Conservation (phyloP, 1,140 invertebrate genomes). For the Ips nitidus region DNA sequence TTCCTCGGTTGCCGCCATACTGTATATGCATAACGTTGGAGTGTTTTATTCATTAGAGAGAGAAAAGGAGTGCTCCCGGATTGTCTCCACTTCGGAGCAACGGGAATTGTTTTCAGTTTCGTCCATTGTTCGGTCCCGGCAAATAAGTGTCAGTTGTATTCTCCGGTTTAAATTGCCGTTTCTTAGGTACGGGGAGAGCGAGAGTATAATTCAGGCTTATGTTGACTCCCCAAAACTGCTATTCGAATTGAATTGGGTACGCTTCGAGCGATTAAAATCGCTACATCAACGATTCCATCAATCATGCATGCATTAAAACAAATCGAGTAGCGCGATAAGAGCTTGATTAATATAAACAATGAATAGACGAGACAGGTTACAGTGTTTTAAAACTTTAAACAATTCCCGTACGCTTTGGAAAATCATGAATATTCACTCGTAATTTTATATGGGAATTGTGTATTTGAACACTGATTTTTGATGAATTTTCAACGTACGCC, state of each 20-base stretch:
- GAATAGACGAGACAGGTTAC: too few relatives aligned
- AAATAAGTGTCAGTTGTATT: slow-evolving; percentile 33
- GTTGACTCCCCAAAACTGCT: slow-evolving; percentile 6
- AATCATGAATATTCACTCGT: too few relatives aligned
- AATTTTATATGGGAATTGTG: too few relatives aligned
- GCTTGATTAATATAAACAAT: too few relatives aligned
- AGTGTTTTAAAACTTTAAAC: too few relatives aligned
- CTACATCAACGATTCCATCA: background rate
- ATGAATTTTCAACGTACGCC: too few relatives aligned
- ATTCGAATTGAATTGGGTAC: background rate
- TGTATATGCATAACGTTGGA: slow-evolving; percentile 13
- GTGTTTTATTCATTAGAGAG: slow-evolving; percentile 21
- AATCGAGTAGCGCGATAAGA: too few relatives aligned
- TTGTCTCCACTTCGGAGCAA: slow-evolving; percentile 22
- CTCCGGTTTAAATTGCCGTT: slow-evolving; percentile 22
- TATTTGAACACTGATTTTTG: too few relatives aligned
- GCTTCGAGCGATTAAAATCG: background rate
- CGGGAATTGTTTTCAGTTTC: slow-evolving; percentile 27
- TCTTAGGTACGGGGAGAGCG: slow-evolving; percentile 8
- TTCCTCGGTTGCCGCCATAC: slow-evolving; percentile 16
- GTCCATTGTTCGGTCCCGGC: slow-evolving; percentile 21
- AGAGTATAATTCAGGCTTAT: slow-evolving; percentile 12
- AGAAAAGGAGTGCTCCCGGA: slow-evolving; percentile 7
- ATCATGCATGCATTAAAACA: too few relatives aligned
- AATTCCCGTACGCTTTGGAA: too few relatives aligned